phyloP scores from a whole-genome alignment of 2,113 vertebrate genomes.

The Phaetusa simplex region DNA sequence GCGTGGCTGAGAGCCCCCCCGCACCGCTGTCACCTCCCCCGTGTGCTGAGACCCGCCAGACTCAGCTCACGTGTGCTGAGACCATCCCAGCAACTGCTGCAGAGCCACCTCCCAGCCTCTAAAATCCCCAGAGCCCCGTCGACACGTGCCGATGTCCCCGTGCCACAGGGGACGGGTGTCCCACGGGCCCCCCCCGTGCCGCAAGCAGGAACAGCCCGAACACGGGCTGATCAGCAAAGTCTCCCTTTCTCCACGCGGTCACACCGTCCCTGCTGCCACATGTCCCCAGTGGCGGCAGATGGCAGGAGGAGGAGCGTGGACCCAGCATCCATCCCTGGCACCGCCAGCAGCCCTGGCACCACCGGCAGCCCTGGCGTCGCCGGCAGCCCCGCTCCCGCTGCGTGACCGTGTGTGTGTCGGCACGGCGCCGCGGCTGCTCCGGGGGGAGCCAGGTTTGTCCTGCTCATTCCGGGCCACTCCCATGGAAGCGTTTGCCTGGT shows the following conservation, averaged over 20 bases:
- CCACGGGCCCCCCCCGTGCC: not conserved
- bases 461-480: not conserved
- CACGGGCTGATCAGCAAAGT: fast-evolving
- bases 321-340: not conserved
- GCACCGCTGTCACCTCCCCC: not conserved
- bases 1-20: not conserved
- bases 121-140: not conserved
- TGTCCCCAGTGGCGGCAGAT: not conserved
- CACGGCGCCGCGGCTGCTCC: fast-evolving
- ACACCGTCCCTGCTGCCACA: fast-evolving
- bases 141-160: fast-evolving
- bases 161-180: not conserved
- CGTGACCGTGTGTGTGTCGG: fast-evolving
- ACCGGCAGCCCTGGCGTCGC: not conserved
- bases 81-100: not conserved
- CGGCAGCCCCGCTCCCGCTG: not conserved
- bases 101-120: not conserved
- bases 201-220: not conserved
- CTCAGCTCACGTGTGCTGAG: not conserved
- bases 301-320: not conserved
- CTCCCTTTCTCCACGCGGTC: fast-evolving
- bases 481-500: fast-evolving
- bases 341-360: too few relatives aligned
- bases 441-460: not conserved
- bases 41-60: not conserved